phyloP scores from a whole-genome alignment of 2,888 invertebrate genomes.

The Aporophyla lueneburgensis region DNA sequence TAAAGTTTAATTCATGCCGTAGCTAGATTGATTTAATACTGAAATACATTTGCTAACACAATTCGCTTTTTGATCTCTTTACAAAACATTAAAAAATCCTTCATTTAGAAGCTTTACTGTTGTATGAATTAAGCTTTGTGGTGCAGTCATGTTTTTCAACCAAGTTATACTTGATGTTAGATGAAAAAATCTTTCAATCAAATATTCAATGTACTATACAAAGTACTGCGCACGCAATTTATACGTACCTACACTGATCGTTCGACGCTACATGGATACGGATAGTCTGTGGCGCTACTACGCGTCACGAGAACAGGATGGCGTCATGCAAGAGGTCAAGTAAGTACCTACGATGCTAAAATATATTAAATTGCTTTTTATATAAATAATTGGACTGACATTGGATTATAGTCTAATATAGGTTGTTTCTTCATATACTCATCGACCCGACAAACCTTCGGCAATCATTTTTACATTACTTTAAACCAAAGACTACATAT shows the following conservation, averaged over 20 bases:
- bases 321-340: slow-evolving; percentile 75
- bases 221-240: slow-evolving; percentile 53
- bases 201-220: slow-evolving; percentile 51
- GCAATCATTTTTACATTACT: slow-evolving; percentile 78
- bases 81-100: slow-evolving; percentile 31
- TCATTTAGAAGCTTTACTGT: slow-evolving; percentile 32
- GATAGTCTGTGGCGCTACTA: slow-evolving; percentile 55
- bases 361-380: slow-evolving; percentile 68
- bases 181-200: slow-evolving; percentile 45
- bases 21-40: slow-evolving; percentile 51
- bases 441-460: slow-evolving; percentile 82
- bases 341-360: slow-evolving; percentile 79
- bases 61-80: slow-evolving; percentile 51
- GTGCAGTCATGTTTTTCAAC: slow-evolving; percentile 49
- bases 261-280: slow-evolving; percentile 63
- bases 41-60: slow-evolving; percentile 57
- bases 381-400: slow-evolving; percentile 81
- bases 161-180: slow-evolving; percentile 49
- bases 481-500: slow-evolving; percentile 87
- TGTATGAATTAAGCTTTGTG: slow-evolving; percentile 65
- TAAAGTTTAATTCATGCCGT: slow-evolving; percentile 71
- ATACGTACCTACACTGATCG: slow-evolving; percentile 52
- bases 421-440: slow-evolving; percentile 81
- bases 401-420: slow-evolving; percentile 80
- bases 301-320: slow-evolving; percentile 72